Evolutionary conservation across 2,888 invertebrate genomes (phyloP), one percentile per base, ranked within the genome.

Genomic region (Tipula unca): DNA sequence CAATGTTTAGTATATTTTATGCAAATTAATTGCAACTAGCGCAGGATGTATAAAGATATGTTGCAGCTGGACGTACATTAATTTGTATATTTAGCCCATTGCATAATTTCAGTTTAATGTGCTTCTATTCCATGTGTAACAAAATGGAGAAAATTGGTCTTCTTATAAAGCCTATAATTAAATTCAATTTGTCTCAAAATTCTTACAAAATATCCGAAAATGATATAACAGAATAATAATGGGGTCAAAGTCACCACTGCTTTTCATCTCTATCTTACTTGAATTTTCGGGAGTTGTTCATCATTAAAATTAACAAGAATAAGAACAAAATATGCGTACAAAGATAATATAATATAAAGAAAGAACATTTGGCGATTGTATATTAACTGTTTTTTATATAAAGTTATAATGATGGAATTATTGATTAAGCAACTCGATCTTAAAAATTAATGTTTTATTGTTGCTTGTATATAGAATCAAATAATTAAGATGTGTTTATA

Each of bases 211-310:
- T 25, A 10, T 69, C 25, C 69, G 69, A 69, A 69, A 69, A 69
- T 69, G 69, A 69, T 69, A 69, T 69, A 69, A 25, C 25, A 69
- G 69, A 25, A 69, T 69, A 69, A 69, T 69, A 69, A 69, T 69
- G 69, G 69, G 69, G 69, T 69, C 69, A 69, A 69, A 69, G 69
- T 69, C 69, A 69, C 69, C 69, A 69, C 69, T 69, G 69, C 25
- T 69, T 69, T 69, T 69, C 69, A 69, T 69, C 25, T 69, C 25
- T 69, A 69, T 69, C 69, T 25, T 69, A 69, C 69, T 69, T 69
- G 25, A 69, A 25, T 69, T 69, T 69, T 69, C 69, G 20, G 25
- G 25, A 69, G 69, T 25, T 69, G 69, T 69, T 69, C 25, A 69
- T 25, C 69, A 25, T 48, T 69, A 69, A 25, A 69, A 3, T n/a